Percentiles rank a stretch among this genome's conserved stretches.
These are phyloP conservation scores for Gymnodraco acuticeps DNA, from an alignment of 2,797 vertebrate species.

Conservation along the genomic window DNA sequence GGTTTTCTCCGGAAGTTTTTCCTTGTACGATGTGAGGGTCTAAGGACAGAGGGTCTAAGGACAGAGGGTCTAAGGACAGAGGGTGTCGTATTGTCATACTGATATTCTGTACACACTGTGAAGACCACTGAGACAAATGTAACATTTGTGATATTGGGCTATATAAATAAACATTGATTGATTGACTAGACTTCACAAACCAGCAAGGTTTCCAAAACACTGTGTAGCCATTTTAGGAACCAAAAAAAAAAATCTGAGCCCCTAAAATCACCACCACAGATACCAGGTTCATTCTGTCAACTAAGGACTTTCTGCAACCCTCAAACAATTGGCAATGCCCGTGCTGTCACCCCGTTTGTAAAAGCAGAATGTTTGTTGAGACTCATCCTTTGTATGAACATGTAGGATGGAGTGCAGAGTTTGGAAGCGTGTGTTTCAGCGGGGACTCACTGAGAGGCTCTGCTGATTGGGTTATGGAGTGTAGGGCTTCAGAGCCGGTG, in stretches of 20 bases:
- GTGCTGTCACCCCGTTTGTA: neutral
- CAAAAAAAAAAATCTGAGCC: neutral
- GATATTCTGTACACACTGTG: too few species aligned
- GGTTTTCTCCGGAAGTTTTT: too few species aligned
- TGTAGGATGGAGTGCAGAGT: neutral
- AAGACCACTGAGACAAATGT: too few species aligned
- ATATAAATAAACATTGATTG: too few species aligned
- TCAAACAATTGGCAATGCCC: slow-evolving; percentile 2
- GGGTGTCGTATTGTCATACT: too few species aligned
- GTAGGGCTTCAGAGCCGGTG: slow-evolving; percentile 38
- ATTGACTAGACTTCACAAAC: neutral
- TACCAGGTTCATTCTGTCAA: slow-evolving; percentile 22
- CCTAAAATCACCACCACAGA: slow-evolving; percentile 15
- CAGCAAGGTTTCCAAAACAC: neutral
- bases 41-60: too few species aligned
- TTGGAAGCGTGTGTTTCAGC: slow-evolving; percentile 5
- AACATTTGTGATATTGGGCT: too few species aligned
- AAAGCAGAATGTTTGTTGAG: neutral
- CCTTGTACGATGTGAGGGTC: too few species aligned
- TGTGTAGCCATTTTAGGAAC: neutral
- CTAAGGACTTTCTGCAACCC: slow-evolving; percentile 20
- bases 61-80: too few species aligned
- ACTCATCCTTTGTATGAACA: neutral
- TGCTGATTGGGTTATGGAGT: slow-evolving; percentile 39
- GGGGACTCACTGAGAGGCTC: neutral